Base-by-base conservation (phyloP, 2,888 invertebrate genomes). In the Coleophora deauratella region DNA sequence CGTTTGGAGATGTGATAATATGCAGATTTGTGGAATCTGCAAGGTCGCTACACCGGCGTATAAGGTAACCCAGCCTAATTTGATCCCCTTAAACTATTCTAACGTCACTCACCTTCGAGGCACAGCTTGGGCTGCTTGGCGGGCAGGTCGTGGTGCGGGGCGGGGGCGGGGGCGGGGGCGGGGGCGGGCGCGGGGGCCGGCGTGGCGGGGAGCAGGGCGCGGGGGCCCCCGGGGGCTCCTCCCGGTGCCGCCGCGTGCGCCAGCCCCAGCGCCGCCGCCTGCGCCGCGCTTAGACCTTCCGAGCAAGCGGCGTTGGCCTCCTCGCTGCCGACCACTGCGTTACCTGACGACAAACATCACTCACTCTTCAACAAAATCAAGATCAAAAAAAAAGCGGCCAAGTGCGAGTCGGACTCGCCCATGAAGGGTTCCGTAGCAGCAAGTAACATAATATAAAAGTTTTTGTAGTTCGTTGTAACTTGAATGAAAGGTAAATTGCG, bases 261-360 rank as follows among this genome's bases (percentile, higher is more conserved):
- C 49, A 82, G 71, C 11, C 81, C 82, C 33, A 82, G 63, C 47
- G 79, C 78, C 51, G 84, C 80, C 62, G 82, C 81, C 57, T 81
- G 80, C 57, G 76, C 81, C 43, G 79, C 69, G 50, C 72, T 75
- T 45, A 79, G 68, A 4, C 78, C 79, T 44, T 56, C 47, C 28
- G 45, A 43, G 28, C 40, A 43, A 21, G 43, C 43, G 40, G 43
- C 50, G 46, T 37, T 11, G 21, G 45, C 13, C 33, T 55, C 57
- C 40, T 59, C 65, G 15, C 55, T 33, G 41, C 39, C 43, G 53
- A 31, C 54, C 8, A 35, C 12, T 21, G 37, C 31, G 15, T 30
- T 37, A 8, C 32, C 57, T 54, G 42, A 12, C n/a, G n/a, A n/a
- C n/a, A n/a, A n/a, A n/a, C n/a, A n/a, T n/a, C n/a, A n/a, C n/a